Percentiles rank a stretch among this genome's conserved stretches.
These are phyloP conservation scores for Tenodera sinensis DNA, from an alignment of 2,888 invertebrate genomes.

Conservation along the genomic window DNA sequence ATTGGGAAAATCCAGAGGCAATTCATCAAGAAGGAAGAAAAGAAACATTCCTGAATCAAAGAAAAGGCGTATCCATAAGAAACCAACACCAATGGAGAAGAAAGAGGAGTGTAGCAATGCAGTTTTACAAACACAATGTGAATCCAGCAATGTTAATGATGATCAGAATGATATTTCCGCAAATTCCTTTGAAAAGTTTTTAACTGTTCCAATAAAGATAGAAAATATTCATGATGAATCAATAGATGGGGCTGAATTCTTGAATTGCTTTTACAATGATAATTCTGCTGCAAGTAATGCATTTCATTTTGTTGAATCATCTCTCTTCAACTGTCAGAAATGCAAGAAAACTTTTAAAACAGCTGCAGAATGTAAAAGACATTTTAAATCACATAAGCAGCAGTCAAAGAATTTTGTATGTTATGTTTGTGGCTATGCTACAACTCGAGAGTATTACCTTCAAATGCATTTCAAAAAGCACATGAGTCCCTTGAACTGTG, in stretches of 20 bases:
- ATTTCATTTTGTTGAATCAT: neutral
- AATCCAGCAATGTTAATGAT: neutral
- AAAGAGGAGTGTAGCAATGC: neutral
- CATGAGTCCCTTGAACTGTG: constrained; percentile 43
- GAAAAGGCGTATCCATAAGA: neutral
- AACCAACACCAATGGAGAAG: neutral
- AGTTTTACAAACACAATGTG: neutral
- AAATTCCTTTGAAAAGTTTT: neutral
- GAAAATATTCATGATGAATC: neutral
- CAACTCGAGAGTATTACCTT: constrained; percentile 18
- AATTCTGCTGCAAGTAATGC: neutral
- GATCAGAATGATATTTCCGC: neutral
- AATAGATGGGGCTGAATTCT: neutral
- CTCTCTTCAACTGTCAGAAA: neutral
- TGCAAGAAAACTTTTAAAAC: neutral
- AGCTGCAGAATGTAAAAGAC: neutral
- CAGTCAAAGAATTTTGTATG: neutral
- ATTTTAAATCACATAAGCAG: neutral
- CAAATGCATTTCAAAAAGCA: constrained; percentile 49
- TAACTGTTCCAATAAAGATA: constrained; percentile 3
- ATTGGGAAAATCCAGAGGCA: neutral
- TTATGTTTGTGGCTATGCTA: constrained; percentile 22
- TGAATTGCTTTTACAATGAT: neutral
- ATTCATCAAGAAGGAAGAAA: neutral
- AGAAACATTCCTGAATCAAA: neutral